Evolutionary conservation across 2,113 vertebrate genomes (phyloP), one percentile per base, ranked within the genome.

Genomic region (Hemibagrus wyckioides): DNA sequence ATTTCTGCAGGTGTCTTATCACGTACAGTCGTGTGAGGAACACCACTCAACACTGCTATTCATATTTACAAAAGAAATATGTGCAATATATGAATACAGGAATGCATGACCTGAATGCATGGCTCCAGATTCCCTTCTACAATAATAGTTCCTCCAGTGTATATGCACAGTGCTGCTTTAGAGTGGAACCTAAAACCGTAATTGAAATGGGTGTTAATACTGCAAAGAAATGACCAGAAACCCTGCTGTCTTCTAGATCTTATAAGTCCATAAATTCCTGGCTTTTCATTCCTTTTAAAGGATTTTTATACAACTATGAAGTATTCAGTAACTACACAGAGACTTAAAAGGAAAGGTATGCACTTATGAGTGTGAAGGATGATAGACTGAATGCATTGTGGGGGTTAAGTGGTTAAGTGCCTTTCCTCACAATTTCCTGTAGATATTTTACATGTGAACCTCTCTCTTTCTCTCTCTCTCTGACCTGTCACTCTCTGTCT

Each of bases 1-100:
- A 30, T 83, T 48, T 76, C 73, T 85, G 63, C 69, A 84, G n/a
- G n/a, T 28, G 52, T 52, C 15, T 69, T 59, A 63, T 80, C 21
- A 86, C 61, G 54, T 61, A 39, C 13, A 80, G 30, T 77, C 39
- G 50, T 52, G 44, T 73, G 54, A 86, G 57, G 54, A 83, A 50
- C 28, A 48, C 13, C 57, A 52, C 33, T 50, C 23, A 52, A 41
- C 44, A 28, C 23, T 44, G 14, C 48, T 15, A 28, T 44, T 50
- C 48, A 52, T 63, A 21, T 63, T 17, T 44, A 9, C 17, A 52
- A 56, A 84, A 84, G 4, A 67, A 4, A 21, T 6, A 8, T n/a
- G 44, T 69, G 54, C 4, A 15, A 9, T 15, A 1, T 71, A 56
- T 73, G 67, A 13, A n/a, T 57, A 59, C 7, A 33, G 79, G 19